Evolutionary conservation across 2,113 vertebrate genomes (phyloP).

Genomic region (Nothocercus julius): DNA sequence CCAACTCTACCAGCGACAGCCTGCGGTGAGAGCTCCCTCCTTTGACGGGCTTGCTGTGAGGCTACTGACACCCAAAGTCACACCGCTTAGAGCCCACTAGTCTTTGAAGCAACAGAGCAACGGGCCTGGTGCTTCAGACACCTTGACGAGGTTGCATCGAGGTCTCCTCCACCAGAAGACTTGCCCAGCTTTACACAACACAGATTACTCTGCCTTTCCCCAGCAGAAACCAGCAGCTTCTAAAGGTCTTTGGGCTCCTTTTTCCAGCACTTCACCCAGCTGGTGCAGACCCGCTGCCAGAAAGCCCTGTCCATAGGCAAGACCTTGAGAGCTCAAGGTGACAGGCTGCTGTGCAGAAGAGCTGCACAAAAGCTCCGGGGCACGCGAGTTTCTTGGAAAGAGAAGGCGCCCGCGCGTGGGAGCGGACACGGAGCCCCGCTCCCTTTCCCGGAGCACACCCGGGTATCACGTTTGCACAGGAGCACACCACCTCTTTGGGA

Average conservation of each 20-base stretch:
- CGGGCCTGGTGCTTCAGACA: neutral
- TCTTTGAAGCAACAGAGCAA: neutral
- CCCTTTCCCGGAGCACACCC: neutral
- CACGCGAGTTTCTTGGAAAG: constrained; percentile 6
- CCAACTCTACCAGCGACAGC: neutral
- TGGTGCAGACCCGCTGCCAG: neutral
- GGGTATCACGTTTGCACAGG: neutral
- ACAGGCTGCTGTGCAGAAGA: neutral
- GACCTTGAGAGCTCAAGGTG: neutral
- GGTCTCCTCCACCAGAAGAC: neutral
- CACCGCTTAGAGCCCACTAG: neutral
- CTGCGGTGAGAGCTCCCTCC: neutral
- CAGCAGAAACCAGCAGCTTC: neutral
- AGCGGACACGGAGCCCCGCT: neutral
- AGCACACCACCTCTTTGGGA: constrained; percentile 25
- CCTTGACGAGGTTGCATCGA: neutral
- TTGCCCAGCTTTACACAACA: neutral
- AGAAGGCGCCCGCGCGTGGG: neutral
- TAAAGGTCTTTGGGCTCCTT: neutral
- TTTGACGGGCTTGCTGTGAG: neutral
- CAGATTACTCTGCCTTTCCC: neutral
- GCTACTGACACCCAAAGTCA: neutral
- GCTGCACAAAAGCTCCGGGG: neutral
- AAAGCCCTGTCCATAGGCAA: neutral
- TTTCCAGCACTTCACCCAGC: neutral